Percentiles rank a stretch among this genome's conserved stretches.
Evolutionary conservation across 2,113 vertebrate genomes (phyloP).

Genomic region (Orycteropus afer): DNA sequence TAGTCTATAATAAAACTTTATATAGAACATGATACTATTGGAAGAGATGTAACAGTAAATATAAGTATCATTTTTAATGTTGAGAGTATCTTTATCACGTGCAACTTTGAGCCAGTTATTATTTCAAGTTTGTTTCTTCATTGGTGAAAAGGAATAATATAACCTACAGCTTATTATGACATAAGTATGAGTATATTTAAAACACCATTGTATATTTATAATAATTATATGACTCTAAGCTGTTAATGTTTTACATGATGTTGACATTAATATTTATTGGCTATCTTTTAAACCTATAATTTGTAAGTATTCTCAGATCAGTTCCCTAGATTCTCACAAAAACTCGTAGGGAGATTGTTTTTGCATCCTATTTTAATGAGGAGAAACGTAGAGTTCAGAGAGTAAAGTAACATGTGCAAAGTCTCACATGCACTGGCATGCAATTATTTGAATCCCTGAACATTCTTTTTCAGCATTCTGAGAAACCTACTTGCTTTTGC

Average conservation of each 20-base stretch:
- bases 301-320: not conserved
- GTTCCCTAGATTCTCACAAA: not conserved
- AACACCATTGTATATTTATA: not conserved
- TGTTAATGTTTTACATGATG: not conserved
- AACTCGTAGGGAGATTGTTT: not conserved
- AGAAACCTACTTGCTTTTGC: not conserved
- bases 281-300: not conserved
- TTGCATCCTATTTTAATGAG: not conserved
- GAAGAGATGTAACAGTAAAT: not conserved
- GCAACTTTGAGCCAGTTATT: not conserved
- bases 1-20: not conserved
- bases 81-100: not conserved
- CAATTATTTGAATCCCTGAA: too few species aligned
- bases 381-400: not conserved
- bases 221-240: not conserved
- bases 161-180: not conserved
- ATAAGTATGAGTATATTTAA: not conserved
- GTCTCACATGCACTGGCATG: not conserved
- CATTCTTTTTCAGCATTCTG: not conserved
- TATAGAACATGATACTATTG: not conserved
- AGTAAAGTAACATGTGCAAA: not conserved
- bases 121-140: not conserved
- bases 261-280: not conserved
- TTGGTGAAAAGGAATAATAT: not conserved
- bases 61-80: not conserved